A percentile compares a stretch with the other conserved stretches of the same genome.
Conservation (phyloP, 2,113 vertebrate genomes). For the Crotophaga sulcirostris region DNA sequence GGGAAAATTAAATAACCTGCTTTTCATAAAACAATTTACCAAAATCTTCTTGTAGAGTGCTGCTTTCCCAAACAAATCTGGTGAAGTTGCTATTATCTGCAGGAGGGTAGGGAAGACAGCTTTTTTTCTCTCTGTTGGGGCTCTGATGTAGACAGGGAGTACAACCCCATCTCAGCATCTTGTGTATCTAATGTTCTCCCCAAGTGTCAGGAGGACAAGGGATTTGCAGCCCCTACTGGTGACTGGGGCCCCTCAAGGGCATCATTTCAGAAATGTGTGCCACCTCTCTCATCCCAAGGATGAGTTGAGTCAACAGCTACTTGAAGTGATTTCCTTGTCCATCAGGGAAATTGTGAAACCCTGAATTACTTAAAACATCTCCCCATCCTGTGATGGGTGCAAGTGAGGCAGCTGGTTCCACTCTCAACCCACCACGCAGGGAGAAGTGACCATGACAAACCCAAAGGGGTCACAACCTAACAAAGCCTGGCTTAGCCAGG, state of each 20-base stretch:
- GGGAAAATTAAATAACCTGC: not conserved
- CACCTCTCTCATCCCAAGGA: not conserved
- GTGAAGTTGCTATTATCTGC: not conserved
- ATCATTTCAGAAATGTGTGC: not conserved
- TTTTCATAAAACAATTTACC: not conserved
- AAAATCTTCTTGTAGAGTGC: not conserved
- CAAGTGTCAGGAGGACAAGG: not conserved
- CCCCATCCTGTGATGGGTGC: not conserved
- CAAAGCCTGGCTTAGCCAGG: not conserved
- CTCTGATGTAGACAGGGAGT: not conserved
- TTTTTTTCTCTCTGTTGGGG: not conserved
- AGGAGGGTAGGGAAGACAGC: not conserved
- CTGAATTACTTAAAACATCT: not conserved
- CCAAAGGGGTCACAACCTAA: not conserved
- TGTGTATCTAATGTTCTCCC: not conserved
- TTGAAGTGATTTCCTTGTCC: not conserved
- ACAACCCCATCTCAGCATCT: not conserved
- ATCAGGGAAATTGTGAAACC: not conserved
- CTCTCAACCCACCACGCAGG: not conserved
- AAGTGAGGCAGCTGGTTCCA: not conserved
- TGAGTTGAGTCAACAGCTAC: not conserved
- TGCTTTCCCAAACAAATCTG: not conserved
- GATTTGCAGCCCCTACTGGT: not conserved
- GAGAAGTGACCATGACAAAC: not conserved
- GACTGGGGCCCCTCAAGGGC: not conserved